These are phyloP conservation scores for Antheraea pernyi DNA, from an alignment of 1,140 invertebrate species.

Conservation along the genomic window DNA sequence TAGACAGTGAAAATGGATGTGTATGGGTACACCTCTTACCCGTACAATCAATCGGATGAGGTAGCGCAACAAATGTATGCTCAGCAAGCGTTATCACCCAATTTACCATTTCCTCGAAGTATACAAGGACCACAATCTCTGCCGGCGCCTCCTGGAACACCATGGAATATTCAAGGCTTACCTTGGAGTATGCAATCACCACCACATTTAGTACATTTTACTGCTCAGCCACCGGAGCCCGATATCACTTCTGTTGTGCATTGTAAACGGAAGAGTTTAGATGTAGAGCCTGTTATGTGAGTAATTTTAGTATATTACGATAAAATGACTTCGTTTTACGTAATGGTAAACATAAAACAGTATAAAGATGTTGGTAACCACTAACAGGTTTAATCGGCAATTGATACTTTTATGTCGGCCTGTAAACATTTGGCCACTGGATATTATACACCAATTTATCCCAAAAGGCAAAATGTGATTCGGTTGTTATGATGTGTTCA, in stretches of 20 bases:
- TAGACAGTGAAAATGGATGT: conserved; percentile 52
- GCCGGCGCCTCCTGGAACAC: conserved; percentile 64
- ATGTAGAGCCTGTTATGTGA: conserved; percentile 65
- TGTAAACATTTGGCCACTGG: too few species aligned
- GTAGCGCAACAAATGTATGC: conserved; percentile 62
- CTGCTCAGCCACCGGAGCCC: conserved; percentile 36
- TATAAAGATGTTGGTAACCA: too few species aligned
- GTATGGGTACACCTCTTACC: conserved; percentile 55
- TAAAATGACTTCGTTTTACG: too few species aligned
- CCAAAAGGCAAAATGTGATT: too few species aligned
- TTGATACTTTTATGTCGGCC: too few species aligned
- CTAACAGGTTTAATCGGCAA: too few species aligned
- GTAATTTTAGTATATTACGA: conserved; percentile 23
- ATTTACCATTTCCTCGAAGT: conserved; percentile 32
- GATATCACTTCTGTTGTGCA: conserved; percentile 49
- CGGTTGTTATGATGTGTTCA: too few species aligned
- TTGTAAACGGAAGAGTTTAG: conserved; percentile 66
- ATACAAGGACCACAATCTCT: conserved; percentile 51
- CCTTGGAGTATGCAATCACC: conserved; percentile 67
- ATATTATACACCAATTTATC: too few species aligned
- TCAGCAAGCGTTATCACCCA: conserved; percentile 48
- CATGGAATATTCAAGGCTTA: conserved; percentile 68
- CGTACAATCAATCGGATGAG: conserved; percentile 62
- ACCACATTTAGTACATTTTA: conserved; percentile 67
- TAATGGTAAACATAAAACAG: too few species aligned